Evolutionary conservation across 2,888 invertebrate species (phyloP), one percentile per base, ranked within the genome.

Genomic region (Apamea epomidion): DNA sequence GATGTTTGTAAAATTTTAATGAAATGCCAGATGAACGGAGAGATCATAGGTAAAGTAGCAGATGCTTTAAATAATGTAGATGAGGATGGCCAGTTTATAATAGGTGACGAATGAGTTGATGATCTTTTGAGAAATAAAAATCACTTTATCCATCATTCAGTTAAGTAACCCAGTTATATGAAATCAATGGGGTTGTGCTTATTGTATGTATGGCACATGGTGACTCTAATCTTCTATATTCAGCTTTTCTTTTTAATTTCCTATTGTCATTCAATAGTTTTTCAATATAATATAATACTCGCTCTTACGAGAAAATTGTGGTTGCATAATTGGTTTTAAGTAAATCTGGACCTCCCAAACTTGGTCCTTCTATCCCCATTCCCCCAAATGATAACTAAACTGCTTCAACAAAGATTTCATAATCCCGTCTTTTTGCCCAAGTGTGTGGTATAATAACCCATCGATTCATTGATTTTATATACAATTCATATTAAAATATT

Each of bases 401-500:
- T 32, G 12, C 3, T 42, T 42, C 37, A 45, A 37, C 25, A 37
- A 60, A 6, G 2, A 18, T 32, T 73, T 12, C 4, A 51, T 51
- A 71, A 74, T 62, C 32, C 37, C 10, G 1, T 18, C 18, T 51
- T 73, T 74, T 68, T 37, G 14, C 1, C 65, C 18, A 74, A 83
- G 76, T 76, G 78, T 84, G 85, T 88, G 87, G 83, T 70, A 83
- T 83, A 76, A 80, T 81, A 72, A 67, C n/a, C 65, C 18, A 64
- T 81, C 51, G 54, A 77, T 74, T 87, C 72, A 78, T 69, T 83
- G 70, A 77, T 45, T 88, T n/a, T 81, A 81, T 88, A 88, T 90
- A 91, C 90, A 91, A 91, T 92, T 89, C 88, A 91, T 91, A 90
- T 91, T 90, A 89, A 60, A 86, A 74, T 82, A 70, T 83, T 81